Evolutionary conservation across 2,797 vertebrate species (phyloP).

Genomic region (Coregonus ussuriensis): DNA sequence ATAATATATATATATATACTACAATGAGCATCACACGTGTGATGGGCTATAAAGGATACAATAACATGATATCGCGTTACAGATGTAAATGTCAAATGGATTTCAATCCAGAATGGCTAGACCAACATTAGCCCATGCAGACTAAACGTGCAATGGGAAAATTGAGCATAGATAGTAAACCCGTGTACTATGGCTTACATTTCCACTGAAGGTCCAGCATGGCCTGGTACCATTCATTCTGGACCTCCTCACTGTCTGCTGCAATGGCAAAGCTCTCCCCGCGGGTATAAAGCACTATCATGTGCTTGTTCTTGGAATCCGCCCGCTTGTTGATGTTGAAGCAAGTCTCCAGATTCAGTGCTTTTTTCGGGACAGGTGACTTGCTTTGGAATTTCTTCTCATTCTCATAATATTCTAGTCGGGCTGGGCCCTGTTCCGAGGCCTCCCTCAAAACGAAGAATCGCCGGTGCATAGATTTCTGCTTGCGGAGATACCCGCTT

Average conservation of each 20-base stretch:
- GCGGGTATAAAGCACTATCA: slow-evolving; percentile 82
- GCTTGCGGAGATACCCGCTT: slow-evolving; percentile 86
- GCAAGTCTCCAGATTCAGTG: slow-evolving; percentile 76
- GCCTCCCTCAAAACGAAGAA: slow-evolving; percentile 83
- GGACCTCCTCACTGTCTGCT: slow-evolving; percentile 80
- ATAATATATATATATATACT: background rate
- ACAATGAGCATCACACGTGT: background rate
- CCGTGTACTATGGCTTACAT: slow-evolving; percentile 69
- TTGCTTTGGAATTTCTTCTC: slow-evolving; percentile 86
- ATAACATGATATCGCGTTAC: slow-evolving; percentile 4
- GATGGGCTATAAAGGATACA: background rate
- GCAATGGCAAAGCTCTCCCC: slow-evolving; percentile 84
- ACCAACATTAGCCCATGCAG: slow-evolving; percentile 49
- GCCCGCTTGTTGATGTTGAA: slow-evolving; percentile 85
- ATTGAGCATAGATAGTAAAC: slow-evolving; percentile 29
- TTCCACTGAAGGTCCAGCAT: slow-evolving; percentile 81
- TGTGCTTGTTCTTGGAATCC: slow-evolving; percentile 82
- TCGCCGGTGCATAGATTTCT: slow-evolving; percentile 84
- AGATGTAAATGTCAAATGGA: slow-evolving; percentile 14
- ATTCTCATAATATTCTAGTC: slow-evolving; percentile 83
- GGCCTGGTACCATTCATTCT: slow-evolving; percentile 82
- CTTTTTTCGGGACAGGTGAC: slow-evolving; percentile 76
- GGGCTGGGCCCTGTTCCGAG: slow-evolving; percentile 77
- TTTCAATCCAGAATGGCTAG: slow-evolving; percentile 38
- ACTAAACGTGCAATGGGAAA: slow-evolving; percentile 48